phyloP scores from a whole-genome alignment of 2,797 vertebrate genomes.

The Pseudochromis fuscus region DNA sequence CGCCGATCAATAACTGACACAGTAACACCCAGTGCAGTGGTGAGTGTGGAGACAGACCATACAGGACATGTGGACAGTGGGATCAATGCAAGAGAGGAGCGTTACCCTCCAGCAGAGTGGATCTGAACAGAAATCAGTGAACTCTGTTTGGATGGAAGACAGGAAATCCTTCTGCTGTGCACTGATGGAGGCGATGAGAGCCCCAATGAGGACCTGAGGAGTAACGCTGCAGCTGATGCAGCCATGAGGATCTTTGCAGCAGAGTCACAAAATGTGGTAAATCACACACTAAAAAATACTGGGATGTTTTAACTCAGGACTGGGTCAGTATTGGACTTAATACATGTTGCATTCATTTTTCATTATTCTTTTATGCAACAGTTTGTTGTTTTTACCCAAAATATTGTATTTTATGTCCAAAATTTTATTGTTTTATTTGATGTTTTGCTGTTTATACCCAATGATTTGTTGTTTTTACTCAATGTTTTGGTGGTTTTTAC shows the following conservation, averaged over 20 bases:
- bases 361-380: too few species aligned
- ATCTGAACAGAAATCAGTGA: background rate
- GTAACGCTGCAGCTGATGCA: background rate
- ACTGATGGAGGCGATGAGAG: conserved; percentile 14
- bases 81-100: background rate
- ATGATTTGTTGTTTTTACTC: too few species aligned
- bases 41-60: background rate
- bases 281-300: too few species aligned
- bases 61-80: background rate
- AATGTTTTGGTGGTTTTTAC: too few species aligned
- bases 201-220: background rate
- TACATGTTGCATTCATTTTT: too few species aligned
- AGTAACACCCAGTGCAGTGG: background rate
- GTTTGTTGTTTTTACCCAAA: too few species aligned
- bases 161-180: background rate
- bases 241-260: background rate
- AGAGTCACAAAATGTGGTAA: background rate
- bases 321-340: too few species aligned
- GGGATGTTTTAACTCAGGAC: too few species aligned
- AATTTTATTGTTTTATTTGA: too few species aligned
- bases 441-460: too few species aligned
- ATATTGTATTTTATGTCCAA: too few species aligned
- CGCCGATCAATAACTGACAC: conserved; percentile 14
- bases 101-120: background rate
- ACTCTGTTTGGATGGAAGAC: background rate